Conservation (phyloP, 2,113 vertebrate species). For the Lichenostomus cassidix region DNA sequence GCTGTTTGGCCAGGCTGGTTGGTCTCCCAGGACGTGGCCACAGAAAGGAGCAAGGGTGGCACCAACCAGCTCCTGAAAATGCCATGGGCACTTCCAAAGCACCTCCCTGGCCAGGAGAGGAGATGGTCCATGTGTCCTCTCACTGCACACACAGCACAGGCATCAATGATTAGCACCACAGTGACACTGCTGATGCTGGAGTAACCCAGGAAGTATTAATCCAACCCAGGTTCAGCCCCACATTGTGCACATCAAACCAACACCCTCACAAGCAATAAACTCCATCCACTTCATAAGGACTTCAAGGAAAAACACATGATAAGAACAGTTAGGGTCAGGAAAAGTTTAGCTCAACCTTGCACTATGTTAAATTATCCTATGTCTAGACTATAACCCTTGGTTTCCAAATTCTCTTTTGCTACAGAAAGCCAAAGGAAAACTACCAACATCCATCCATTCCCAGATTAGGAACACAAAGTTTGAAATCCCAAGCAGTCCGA, state of each 20-base stretch:
- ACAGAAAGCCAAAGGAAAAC: neutral
- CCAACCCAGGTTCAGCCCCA: neutral
- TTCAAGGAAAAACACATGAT: neutral
- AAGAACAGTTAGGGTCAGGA: neutral
- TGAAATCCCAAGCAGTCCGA: neutral
- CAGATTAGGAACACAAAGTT: neutral
- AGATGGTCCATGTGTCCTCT: neutral
- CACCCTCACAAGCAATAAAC: neutral
- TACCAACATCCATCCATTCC: neutral
- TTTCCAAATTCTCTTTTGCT: neutral
- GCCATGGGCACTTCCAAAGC: neutral
- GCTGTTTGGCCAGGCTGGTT: neutral
- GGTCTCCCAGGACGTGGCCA: fast-evolving
- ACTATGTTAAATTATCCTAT: neutral
- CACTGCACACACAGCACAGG: too few relatives aligned
- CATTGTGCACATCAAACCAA: neutral
- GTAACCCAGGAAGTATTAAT: neutral
- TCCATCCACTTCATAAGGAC: neutral
- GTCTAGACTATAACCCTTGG: neutral
- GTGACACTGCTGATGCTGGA: neutral
- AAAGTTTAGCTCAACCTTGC: neutral
- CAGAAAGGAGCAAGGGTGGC: neutral
- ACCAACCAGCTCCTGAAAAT: neutral
- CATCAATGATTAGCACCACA: fast-evolving
- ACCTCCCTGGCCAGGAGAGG: neutral